A percentile compares a stretch with the other conserved stretches of the same genome.
phyloP scores from a whole-genome alignment of 2,888 invertebrate genomes.

The Chelonus formosanus region DNA sequence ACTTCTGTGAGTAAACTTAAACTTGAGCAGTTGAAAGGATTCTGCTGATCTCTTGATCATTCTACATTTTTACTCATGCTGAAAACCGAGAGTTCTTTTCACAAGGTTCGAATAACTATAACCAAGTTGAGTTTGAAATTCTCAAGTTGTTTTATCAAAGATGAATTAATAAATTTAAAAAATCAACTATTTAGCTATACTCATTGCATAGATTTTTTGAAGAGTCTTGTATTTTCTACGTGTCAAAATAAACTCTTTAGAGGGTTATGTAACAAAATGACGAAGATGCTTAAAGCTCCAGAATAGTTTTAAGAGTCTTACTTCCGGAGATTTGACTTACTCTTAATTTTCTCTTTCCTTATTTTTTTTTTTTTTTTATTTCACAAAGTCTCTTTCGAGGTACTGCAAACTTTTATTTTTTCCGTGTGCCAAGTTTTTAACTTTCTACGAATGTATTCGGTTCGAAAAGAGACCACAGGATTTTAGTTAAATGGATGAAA shows the following conservation, averaged over 20 bases:
- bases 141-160: no score
- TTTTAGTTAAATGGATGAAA: conserved; percentile 26
- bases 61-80: no score
- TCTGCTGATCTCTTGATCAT: no score
- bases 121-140: no score
- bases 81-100: no score
- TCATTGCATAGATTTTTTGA: no score
- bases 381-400: not conserved
- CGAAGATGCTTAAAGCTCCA: conserved; percentile 18
- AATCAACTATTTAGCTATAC: no score
- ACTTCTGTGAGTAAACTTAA: no score
- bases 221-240: no score
- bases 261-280: conserved; percentile 25
- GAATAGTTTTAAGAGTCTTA: conserved; percentile 15
- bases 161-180: no score
- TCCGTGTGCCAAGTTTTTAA: conserved; percentile 40
- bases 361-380: conserved; percentile 10
- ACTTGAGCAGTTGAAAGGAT: no score
- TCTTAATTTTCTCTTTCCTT: conserved; percentile 14
- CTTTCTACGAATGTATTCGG: conserved; percentile 33
- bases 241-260: not conserved
- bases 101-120: no score
- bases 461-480: conserved; percentile 8
- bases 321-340: conserved; percentile 5
- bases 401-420: conserved; percentile 18